These are phyloP conservation scores for Rugalucina vietnamica DNA, from an alignment of 2,888 invertebrate species.

Conservation along the genomic window DNA sequence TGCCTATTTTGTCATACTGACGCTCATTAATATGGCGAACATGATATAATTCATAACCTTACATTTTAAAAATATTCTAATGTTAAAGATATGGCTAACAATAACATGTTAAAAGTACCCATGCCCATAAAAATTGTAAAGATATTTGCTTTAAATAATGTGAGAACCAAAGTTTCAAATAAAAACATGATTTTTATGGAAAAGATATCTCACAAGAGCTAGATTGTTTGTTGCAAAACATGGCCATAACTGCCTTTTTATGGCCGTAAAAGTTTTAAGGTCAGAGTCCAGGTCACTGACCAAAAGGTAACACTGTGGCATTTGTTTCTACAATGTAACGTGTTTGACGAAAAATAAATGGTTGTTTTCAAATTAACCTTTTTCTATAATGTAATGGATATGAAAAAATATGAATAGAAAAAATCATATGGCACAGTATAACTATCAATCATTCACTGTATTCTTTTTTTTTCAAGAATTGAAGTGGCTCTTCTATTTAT, in stretches of 20 bases:
- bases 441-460: no score
- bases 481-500: no score
- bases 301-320: not conserved
- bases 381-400: no score
- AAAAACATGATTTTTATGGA: not conserved
- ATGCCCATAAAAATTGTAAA: not conserved
- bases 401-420: no score
- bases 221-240: not conserved
- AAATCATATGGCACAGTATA: no score
- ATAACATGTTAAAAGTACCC: conserved; percentile 8
- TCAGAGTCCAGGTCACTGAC: not conserved
- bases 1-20: no score
- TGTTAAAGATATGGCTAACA: conserved; percentile 2
- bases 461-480: no score
- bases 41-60: conserved; percentile 14
- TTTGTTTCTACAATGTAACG: no score
- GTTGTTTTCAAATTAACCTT: no score
- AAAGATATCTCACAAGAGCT: not conserved
- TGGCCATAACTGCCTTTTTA: not conserved
- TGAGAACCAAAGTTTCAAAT: not conserved
- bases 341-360: no score
- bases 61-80: not conserved
- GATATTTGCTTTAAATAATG: not conserved
- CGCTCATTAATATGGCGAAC: conserved; percentile 7
- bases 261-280: not conserved